Evolutionary conservation across 1,140 invertebrate genomes (phyloP), one percentile per base, ranked within the genome.

Genomic region (Matsumurasca onukii): DNA sequence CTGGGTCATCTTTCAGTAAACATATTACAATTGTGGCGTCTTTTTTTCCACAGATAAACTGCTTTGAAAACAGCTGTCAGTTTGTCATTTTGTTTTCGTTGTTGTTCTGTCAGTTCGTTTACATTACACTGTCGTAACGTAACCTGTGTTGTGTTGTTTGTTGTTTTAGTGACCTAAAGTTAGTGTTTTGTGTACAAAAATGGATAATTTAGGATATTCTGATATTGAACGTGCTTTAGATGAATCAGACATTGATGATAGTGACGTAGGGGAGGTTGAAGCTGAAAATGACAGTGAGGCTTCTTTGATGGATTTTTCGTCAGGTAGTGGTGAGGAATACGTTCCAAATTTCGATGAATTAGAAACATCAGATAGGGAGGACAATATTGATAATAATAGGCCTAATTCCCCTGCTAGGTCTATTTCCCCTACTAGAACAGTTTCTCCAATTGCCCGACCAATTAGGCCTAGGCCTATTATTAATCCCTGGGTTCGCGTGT

Each of bases 271-370:
- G 9, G 34, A 12, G 9, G 34, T 45, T 45, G 34, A 17, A 45
- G 9, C 17, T 17, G 34, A 45, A 45, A 51, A 20, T 17, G 49
- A 51, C n/a, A 51, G 49, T 51, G 24, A 22, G n/a, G 49, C n/a
- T 20, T n/a, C n/a, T n/a, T n/a, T n/a, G n/a, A n/a, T n/a, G n/a
- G 55, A 59, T 27, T 59, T 59, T 59, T 59, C 55, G 3, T 22
- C 15, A 27, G 55, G 55, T 5, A 27, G 22, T 59, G 55, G 24
- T 5, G 55, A 25, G 15, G 25, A 59, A 12, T 59, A 27, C 25
- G 13, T 13, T 13, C 55, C 55, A 2, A 9, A 59, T 59, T 5
- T 9, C 3, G 24, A 27, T 59, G 55, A 59, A 5, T 29, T 59
- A 59, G 55, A 29, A 5, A 59, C 55, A 3, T 59, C 55, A 22